A percentile compares a stretch with the other conserved stretches of the same genome.
phyloP scores from a whole-genome alignment of 37 sponge, comb jelly and placozoan species.

The Oopsacas minuta region DNA sequence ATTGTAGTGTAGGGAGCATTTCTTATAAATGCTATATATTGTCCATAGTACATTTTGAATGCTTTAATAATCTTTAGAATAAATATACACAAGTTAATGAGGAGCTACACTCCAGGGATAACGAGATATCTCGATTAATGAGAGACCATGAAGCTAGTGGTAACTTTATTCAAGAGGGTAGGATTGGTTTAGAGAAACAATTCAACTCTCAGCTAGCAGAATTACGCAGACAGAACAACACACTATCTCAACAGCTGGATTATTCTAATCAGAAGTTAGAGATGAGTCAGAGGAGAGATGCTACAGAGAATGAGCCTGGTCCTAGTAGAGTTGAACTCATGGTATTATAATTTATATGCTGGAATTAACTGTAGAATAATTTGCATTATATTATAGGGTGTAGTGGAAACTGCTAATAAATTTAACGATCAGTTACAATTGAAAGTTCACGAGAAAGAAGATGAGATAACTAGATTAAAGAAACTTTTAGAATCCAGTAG shows the following conservation, averaged over 20 bases:
- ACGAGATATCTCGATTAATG: not conserved
- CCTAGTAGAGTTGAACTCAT: not conserved
- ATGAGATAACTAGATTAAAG: not conserved
- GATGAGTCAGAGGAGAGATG: not conserved
- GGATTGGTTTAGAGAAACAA: not conserved
- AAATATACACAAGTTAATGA: not conserved
- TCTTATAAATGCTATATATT: not conserved
- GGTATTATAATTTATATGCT: not conserved
- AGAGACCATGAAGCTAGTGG: not conserved
- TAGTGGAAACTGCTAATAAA: not conserved
- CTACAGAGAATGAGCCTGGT: not conserved
- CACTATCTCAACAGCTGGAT: not conserved
- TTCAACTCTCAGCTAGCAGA: not conserved
- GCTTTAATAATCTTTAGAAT: not conserved
- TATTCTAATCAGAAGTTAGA: not conserved
- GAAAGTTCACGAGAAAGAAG: not conserved
- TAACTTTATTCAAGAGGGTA: not conserved
- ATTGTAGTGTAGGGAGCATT: too few species aligned
- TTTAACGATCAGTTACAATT: not conserved
- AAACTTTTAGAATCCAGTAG: not conserved
- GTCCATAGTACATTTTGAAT: not conserved
- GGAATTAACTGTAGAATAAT: too few species aligned
- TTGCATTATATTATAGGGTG: not conserved
- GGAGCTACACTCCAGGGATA: not conserved
- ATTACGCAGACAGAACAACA: not conserved